Evolutionary conservation across 2,888 invertebrate species (phyloP), one percentile per base, ranked within the genome.

Genomic region (Acleris literana): DNA sequence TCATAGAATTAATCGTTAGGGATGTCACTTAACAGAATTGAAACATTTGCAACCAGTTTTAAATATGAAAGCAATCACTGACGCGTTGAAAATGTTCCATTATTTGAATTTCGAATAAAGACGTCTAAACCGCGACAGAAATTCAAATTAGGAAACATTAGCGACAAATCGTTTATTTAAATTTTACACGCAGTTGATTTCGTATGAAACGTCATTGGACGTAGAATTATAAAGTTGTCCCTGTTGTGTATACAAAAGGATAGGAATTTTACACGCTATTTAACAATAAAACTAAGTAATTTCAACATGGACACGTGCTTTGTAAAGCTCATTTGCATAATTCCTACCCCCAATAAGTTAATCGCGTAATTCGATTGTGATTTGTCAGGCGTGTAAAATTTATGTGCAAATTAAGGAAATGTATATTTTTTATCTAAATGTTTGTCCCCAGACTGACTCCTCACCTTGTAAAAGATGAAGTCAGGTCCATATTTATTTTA

Each of bases 131-230:
- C 90, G 84, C 90, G 85, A 76, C 81, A 79, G 70, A 81, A 83
- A 86, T 86, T 84, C 80, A 82, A 86, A 90, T 88, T 85, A 81
- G 68, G 80, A 84, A 84, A 70, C 75, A 81, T 85, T 82, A 82
- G 78, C 72, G 69, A 71, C 71, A 73, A 79, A 86, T 83, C 90
- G 88, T 92, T 92, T 88, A 89, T 92, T 87, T 86, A 82, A 91
- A 92, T 92, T 92, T 85, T 78, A 81, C 89, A 91, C 91, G 88
- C 92, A 85, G 89, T 90, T 90, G 89, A 89, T 69, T 90, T 75
- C 83, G 84, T 88, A 92, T 88, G 77, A 72, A 74, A 82, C 81
- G 80, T 76, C 74, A 77, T 75, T 77, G 80, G 77, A 83, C 82
- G 73, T 79, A 71, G 81, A 87, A 87, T 87, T 87, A 84, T 83